Evolutionary conservation across 2,888 invertebrate species (phyloP).

Genomic region (Falcaria lacertinaria): DNA sequence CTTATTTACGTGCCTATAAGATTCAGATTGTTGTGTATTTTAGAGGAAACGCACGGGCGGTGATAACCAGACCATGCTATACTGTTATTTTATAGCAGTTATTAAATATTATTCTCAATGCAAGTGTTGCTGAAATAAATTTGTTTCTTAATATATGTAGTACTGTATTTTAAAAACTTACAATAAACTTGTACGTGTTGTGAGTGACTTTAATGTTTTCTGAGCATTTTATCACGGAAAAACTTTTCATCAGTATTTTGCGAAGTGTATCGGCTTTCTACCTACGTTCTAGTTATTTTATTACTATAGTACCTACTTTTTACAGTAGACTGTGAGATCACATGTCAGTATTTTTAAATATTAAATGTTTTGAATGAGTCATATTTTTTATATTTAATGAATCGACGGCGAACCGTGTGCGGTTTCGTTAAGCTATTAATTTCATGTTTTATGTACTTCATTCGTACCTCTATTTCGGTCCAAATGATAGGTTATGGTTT

Average conservation of each 20-base stretch:
- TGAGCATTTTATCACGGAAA: neutral
- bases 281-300: slow-evolving; percentile 1
- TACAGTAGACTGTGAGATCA: neutral
- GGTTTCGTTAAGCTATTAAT: slow-evolving; percentile 37
- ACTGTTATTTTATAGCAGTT: neutral
- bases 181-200: neutral
- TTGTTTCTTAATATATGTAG: neutral
- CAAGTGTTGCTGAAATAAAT: neutral
- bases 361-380: neutral
- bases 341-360: neutral
- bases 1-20: neutral
- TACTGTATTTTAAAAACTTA: neutral
- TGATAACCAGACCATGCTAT: neutral
- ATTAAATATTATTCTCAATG: neutral
- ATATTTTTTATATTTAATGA: neutral
- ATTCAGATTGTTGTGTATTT: neutral
- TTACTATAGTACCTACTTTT: neutral
- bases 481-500: slow-evolving; percentile 34
- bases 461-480: slow-evolving; percentile 29
- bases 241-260: neutral
- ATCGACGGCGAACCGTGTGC: slow-evolving; percentile 13
- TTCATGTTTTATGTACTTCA: slow-evolving; percentile 22
- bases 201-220: neutral
- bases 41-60: neutral
- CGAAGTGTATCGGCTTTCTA: neutral